Evolutionary conservation across 1,140 invertebrate species (phyloP), one percentile per base, ranked within the genome.

Genomic region (Carcinoscorpius rotundicauda): DNA sequence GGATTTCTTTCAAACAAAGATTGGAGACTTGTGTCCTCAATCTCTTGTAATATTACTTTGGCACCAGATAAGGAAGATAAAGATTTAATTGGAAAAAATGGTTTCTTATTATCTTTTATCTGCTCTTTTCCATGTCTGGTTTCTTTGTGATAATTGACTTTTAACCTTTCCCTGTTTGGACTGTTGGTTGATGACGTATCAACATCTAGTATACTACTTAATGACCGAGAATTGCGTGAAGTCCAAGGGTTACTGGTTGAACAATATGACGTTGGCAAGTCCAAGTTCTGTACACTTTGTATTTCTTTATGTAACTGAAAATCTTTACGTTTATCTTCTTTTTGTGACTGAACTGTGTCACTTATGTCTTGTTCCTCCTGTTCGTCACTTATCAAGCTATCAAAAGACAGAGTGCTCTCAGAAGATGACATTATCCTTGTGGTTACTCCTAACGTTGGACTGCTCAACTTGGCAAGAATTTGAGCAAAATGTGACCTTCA

Each of bases 1-100:
- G 67, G 67, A 64, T 68, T 68, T 50, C 64, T 61, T 5, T 68
- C 64, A 59, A 68, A 68, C 51, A 68, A 66, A 61, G 66, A 56
- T 8, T 62, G 61, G 6, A 68, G 61, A 48, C 66, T 66, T 6
- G 29, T 52, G 48, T 3, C 10, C 3, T n/a, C 50, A 3, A 62
- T 56, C 50, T 58, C 51, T 49, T 50, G 8, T 29, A 11, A 58
- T 58, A 61, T 67, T n/a, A 57, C 11, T 55, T 49, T 66, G 4
- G 66, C 58, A 58, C 63, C n/a, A 67, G 50, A 49, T 51, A 64
- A 52, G 66, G 62, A 49, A 67, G 53, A 49, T 55, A 59, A 58
- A n/a, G 58, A 11, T 64, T 67, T 55, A 52, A 9, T 4, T 51
- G 62, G 49, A n/a, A 60, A 52, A 51, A 10, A 6, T 1, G 53